Conservation (phyloP, 2,797 vertebrate genomes). For the Mus caroli region DNA sequence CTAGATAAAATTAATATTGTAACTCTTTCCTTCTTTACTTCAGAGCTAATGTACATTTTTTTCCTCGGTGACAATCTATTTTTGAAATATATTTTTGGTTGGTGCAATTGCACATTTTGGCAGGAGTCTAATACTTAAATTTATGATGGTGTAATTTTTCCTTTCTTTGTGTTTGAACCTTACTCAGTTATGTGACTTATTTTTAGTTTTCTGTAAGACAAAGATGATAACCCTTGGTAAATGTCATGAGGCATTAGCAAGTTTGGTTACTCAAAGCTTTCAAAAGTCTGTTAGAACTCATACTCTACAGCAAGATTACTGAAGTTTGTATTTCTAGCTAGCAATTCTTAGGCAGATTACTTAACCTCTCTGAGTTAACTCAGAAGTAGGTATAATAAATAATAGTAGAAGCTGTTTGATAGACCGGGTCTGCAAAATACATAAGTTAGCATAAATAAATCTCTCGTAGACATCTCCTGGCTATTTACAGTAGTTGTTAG, state of each 20-base stretch:
- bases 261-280: background rate
- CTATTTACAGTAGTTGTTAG: conserved; percentile 50
- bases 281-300: background rate
- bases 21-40: background rate
- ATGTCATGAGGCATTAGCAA: background rate
- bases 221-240: background rate
- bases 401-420: background rate
- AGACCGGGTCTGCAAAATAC: conserved; percentile 28
- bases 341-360: background rate
- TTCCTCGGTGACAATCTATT: background rate
- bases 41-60: conserved; percentile 47
- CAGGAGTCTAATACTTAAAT: background rate
- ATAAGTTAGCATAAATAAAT: background rate
- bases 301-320: background rate
- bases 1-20: conserved; percentile 23
- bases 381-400: conserved; percentile 13
- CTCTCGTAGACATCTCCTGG: conserved; percentile 5
- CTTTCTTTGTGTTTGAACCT: background rate
- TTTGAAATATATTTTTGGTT: background rate
- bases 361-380: background rate
- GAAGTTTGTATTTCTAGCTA: background rate
- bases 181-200: conserved; percentile 11
- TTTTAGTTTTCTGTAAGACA: conserved; percentile 39
- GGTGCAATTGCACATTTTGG: background rate
- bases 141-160: conserved; percentile 31